Evolutionary conservation across 2,888 invertebrate species (phyloP), one percentile per base, ranked within the genome.

Genomic region (Serripes groenlandicus): DNA sequence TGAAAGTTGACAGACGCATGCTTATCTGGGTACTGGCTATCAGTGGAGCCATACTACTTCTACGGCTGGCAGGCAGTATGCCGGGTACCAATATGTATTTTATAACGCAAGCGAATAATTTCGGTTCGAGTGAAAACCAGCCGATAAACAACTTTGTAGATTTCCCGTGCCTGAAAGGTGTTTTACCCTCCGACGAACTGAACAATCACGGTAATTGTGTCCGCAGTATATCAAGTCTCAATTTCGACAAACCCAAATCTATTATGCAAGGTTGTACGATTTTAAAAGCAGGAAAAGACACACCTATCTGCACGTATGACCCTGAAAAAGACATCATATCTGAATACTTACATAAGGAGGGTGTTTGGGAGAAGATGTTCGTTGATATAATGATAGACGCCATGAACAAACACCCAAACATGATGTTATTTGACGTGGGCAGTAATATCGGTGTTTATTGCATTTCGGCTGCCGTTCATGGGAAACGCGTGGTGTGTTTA

Each of bases 361-460:
- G 58, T 28, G 23, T 26, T 1, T 58, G 58, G 58, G 58, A 58
- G 26, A 58, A 58, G 28, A 28, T 7, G 1, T 15, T 58, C 4
- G 15, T 58, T 15, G 26, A 58, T 26, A 26, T 4, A 1, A 58
- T 58, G 58, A 21, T 58, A 3, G 3, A n/a, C 9, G n/a, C 58
- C 11, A 3, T 58, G n/a, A 26, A 26, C 26, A 58, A n/a, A 7
- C 11, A 11, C 4, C 58, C 58, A 15, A 26, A 58, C 15, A 58
- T 58, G 58, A 58, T 58, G 58, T 58, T 58, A 15, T 58, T 58
- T 58, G 58, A 58, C 28, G 58, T 58, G 26, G 58, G 66, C 1
- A 11, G 32, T 68, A 68, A 68, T n/a, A 68, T 68, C 5, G 66
- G 66, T 9, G 37, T 37, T 7, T 68, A 68, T 23, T 37, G 37